Evolutionary conservation across 2,888 invertebrate species (phyloP).

Genomic region (Venustoraphidia nigricollis): DNA sequence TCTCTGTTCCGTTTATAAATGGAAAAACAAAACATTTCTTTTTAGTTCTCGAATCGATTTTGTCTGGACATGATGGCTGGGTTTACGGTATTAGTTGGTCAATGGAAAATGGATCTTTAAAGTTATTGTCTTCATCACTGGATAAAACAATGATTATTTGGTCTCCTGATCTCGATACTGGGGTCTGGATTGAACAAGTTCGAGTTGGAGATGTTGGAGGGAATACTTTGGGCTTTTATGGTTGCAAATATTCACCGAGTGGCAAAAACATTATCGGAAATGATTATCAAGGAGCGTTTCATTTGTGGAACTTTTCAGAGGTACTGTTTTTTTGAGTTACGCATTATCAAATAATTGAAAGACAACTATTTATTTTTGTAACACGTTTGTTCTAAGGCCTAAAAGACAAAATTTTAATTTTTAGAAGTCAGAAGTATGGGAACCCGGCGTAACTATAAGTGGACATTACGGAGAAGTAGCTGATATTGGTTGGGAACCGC

Average conservation of each 20-base stretch:
- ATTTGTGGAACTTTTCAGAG: slow-evolving; percentile 57
- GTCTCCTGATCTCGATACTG: slow-evolving; percentile 48
- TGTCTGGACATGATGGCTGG: slow-evolving; percentile 89
- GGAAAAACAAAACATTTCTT: slow-evolving; percentile 33
- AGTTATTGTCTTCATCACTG: slow-evolving; percentile 73
- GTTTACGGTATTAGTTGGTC: slow-evolving; percentile 83
- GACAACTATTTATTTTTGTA: too few species aligned
- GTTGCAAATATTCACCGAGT: slow-evolving; percentile 59
- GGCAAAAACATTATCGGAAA: slow-evolving; percentile 63
- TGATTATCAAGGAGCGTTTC: slow-evolving; percentile 87
- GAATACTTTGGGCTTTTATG: slow-evolving; percentile 85
- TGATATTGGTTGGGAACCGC: slow-evolving; percentile 75
- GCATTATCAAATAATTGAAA: too few species aligned
- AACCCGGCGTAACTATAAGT: slow-evolving; percentile 46
- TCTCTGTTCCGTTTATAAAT: background rate
- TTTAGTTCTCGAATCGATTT: slow-evolving; percentile 66
- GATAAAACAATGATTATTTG: slow-evolving; percentile 89
- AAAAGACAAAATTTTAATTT: slow-evolving; percentile 8
- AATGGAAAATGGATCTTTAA: slow-evolving; percentile 20
- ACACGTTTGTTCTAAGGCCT: too few species aligned
- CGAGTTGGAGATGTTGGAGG: slow-evolving; percentile 89
- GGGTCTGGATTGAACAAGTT: slow-evolving; percentile 69
- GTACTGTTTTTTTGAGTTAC: slow-evolving; percentile 15
- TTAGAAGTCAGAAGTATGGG: slow-evolving; percentile 39
- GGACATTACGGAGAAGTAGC: slow-evolving; percentile 78